These are phyloP conservation scores for Seriola rivoliana DNA, from an alignment of 2,113 vertebrate genomes.

Conservation along the genomic window DNA sequence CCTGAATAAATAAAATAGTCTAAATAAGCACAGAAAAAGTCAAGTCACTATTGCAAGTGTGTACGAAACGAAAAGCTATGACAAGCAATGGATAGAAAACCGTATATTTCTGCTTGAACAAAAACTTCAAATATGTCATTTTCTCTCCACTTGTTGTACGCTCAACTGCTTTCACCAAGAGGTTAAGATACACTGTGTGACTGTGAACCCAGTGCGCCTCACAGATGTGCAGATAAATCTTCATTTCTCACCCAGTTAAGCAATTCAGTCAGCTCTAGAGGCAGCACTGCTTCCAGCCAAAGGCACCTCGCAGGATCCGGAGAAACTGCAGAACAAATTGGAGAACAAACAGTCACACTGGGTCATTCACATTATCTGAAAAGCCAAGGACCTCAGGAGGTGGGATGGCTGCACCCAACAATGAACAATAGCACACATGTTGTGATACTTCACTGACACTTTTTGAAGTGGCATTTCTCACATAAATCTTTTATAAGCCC, in stretches of 20 bases:
- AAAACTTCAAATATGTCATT: slow-evolving; percentile 9
- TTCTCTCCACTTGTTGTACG: slow-evolving; percentile 17
- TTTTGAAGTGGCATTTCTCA: slow-evolving; percentile 58
- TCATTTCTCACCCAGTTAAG: slow-evolving; percentile 79
- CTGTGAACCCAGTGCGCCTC: slow-evolving; percentile 42
- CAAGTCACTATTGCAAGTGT: neutral
- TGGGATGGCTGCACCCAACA: slow-evolving; percentile 44
- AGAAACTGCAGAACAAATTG: slow-evolving; percentile 84
- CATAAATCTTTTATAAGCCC: slow-evolving; percentile 58
- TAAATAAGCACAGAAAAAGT: slow-evolving; percentile 25
- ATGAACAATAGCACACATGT: slow-evolving; percentile 67
- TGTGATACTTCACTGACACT: slow-evolving; percentile 58
- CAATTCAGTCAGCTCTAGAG: slow-evolving; percentile 58
- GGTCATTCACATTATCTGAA: slow-evolving; percentile 75
- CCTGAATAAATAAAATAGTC: slow-evolving; percentile 66
- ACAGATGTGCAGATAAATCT: slow-evolving; percentile 84
- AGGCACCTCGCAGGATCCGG: slow-evolving; percentile 74
- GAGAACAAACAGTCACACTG: slow-evolving; percentile 80
- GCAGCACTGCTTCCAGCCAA: slow-evolving; percentile 55
- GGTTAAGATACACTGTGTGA: slow-evolving; percentile 54
- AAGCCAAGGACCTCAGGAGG: slow-evolving; percentile 62
- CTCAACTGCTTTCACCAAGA: slow-evolving; percentile 17
- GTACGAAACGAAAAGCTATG: slow-evolving; percentile 1
- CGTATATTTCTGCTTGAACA: slow-evolving; percentile 4
- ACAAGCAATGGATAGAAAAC: slow-evolving; percentile 12